These are phyloP conservation scores for crab-eating macaque (Macaca fascicularis) DNA, from an alignment of 2,113 vertebrate genomes.

Conservation along the genomic window DNA sequence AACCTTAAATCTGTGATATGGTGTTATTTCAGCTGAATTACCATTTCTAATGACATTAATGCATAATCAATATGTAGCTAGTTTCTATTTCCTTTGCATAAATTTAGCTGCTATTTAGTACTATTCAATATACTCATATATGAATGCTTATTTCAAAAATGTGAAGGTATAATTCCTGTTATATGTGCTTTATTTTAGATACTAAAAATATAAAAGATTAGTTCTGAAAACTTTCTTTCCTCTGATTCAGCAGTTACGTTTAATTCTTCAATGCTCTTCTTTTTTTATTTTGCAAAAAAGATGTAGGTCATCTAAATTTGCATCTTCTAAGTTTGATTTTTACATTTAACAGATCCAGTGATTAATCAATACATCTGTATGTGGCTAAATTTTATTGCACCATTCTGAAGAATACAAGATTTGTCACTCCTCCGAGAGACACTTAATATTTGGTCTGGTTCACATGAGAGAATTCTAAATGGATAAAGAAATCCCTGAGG, in stretches of 20 bases:
- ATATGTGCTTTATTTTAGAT: not conserved
- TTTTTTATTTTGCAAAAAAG: not conserved
- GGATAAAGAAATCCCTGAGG: not conserved
- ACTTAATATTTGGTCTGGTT: slow-evolving; percentile 22
- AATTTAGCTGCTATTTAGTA: not conserved
- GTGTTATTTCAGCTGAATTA: not conserved
- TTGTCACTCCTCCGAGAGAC: slow-evolving; percentile 8
- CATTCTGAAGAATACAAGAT: not conserved
- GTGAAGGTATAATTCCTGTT: not conserved
- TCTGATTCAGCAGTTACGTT: not conserved
- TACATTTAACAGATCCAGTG: not conserved
- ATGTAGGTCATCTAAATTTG: not conserved
- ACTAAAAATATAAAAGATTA: not conserved
- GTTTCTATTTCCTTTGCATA: not conserved
- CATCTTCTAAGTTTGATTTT: not conserved
- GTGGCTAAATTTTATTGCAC: not conserved
- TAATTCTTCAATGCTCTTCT: not conserved
- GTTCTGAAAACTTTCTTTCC: not conserved
- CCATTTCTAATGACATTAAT: not conserved
- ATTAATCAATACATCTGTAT: slow-evolving; percentile 13
- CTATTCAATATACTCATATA: not conserved
- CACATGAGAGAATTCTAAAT: slow-evolving; percentile 34
- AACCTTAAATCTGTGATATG: not conserved
- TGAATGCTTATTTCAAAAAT: not conserved
- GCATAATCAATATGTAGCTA: not conserved